Evolutionary conservation across 2,888 invertebrate genomes (phyloP), one percentile per base, ranked within the genome.

Genomic region (Pyrocoelia pectoralis): DNA sequence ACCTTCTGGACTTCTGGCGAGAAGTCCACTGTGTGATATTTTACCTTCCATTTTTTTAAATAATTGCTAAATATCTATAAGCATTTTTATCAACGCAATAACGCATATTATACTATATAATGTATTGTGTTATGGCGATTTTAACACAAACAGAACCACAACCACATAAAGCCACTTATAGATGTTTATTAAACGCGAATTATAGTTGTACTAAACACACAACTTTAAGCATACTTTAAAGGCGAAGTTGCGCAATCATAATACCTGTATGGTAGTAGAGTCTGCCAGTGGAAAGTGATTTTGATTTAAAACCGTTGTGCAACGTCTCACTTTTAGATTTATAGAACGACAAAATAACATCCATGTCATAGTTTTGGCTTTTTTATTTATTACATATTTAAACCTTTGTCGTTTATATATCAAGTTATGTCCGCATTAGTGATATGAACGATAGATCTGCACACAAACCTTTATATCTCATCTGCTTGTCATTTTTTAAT

Each of bases 1-100:
- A 56, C 97, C 97, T 81, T 94, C 95, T 33, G 94, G 91, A 78
- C 94, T 95, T 55, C 96, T 87, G 19, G 97, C 97, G 72, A 95
- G 89, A 70, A 96, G 83, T 18, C 95, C 96, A 43, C 89, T 90
- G 77, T 90, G 90, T 46, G 90, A 81, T 68, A 81, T 82, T 75
- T 81, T 80, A 15, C 67, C 73, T 70, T 73, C 70, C 74, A 74
- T 74, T 66, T 66, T 70, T 6, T 62, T 48, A 57, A 29, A 43
- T 38, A 14, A 9, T 18, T 5, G 1, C 13, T 9, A n/a, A 9
- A 43, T 24, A 19, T n/a, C n/a, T n/a, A n/a, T n/a, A n/a, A n/a
- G n/a, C n/a, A n/a, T n/a, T n/a, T n/a, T n/a, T n/a, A n/a, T n/a
- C n/a, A n/a, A n/a, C n/a, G n/a, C n/a, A n/a, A n/a, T n/a, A n/a